phyloP scores from a whole-genome alignment of 2,888 invertebrate species.

The Nysson spinosus region DNA sequence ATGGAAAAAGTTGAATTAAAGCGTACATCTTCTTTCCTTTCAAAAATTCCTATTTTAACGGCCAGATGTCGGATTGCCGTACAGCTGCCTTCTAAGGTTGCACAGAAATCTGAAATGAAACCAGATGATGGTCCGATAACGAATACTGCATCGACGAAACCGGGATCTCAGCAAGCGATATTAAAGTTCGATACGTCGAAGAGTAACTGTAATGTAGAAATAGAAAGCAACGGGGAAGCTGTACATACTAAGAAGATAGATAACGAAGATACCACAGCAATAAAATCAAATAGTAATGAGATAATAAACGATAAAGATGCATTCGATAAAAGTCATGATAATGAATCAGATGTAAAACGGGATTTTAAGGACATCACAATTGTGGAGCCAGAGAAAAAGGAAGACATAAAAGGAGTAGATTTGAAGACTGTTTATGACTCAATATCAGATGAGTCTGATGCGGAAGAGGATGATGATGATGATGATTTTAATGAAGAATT shows the following conservation, averaged over 20 bases:
- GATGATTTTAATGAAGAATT: slow-evolving; percentile 33
- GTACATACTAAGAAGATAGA: neutral
- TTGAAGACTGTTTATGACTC: neutral
- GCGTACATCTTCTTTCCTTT: slow-evolving; percentile 24
- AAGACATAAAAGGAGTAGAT: neutral
- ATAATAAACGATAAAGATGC: neutral
- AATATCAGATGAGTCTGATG: neutral
- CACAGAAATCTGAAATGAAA: neutral
- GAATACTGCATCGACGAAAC: slow-evolving; percentile 68
- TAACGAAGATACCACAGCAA: slow-evolving; percentile 10
- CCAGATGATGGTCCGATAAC: slow-evolving; percentile 2
- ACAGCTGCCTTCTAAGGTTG: neutral
- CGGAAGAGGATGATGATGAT: slow-evolving; percentile 44
- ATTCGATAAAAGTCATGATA: too few species aligned
- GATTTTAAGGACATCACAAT: neutral
- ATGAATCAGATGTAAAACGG: too few species aligned
- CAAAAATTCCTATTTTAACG: slow-evolving; percentile 43
- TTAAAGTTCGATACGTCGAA: neutral
- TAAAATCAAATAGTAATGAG: neutral
- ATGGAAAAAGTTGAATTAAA: neutral
- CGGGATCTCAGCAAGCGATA: slow-evolving; percentile 13
- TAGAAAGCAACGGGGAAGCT: neutral
- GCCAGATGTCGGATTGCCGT: neutral
- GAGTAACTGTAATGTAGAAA: neutral
- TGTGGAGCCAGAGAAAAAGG: neutral